Base-by-base conservation (phyloP, 1,140 invertebrate genomes). In the Pseudomyrmex flavicornis region DNA sequence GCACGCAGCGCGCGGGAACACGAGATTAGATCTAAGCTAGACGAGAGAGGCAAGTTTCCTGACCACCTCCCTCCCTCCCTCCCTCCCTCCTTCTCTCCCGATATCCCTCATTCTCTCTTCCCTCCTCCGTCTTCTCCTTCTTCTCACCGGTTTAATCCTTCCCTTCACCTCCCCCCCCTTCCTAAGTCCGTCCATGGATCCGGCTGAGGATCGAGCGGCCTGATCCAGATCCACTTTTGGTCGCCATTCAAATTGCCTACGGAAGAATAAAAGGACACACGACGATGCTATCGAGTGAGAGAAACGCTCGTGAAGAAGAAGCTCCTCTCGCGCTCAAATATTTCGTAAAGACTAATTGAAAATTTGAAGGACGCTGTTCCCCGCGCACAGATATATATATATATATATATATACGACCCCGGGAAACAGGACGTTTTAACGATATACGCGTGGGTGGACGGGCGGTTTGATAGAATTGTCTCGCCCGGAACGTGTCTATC, bases 1-100 rank as follows among this genome's bases (percentile, higher is more conserved):
- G 92, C 93, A 94, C 93, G 93, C 93, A 93, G 93, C 92, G 93
- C 92, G 93, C 92, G 92, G 92, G 91, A 93, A 93, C 90, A 89
- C 82, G 62, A 93, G 93, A 94, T 94, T 94, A 94, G 91, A 94
- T 94, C 93, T 89, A 48, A 84, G 86, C 92, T 93, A 94, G 92
- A 92, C 92, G 50, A 52, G 91, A 92, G 88, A 87, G 66, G 72
- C 83, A 75, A 76, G 76, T 83, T 52, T 12, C 80, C 85, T 84
- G 84, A 80, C 72, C 75, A 89, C 82, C 88, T 82, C 20, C 72
- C 63, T 54, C 46, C 68, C 17, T 58, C n/a, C 20, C 62, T 17
- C 17, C 72, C 63, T 54, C 46, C 68, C 17, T 58, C n/a, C 20
- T n/a, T n/a, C n/a, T n/a, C 62, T 17, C 75, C 58, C 54, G 15